Evolutionary conservation across 2,113 vertebrate genomes (phyloP), one percentile per base, ranked within the genome.

Genomic region (Eulemur rufifrons): DNA sequence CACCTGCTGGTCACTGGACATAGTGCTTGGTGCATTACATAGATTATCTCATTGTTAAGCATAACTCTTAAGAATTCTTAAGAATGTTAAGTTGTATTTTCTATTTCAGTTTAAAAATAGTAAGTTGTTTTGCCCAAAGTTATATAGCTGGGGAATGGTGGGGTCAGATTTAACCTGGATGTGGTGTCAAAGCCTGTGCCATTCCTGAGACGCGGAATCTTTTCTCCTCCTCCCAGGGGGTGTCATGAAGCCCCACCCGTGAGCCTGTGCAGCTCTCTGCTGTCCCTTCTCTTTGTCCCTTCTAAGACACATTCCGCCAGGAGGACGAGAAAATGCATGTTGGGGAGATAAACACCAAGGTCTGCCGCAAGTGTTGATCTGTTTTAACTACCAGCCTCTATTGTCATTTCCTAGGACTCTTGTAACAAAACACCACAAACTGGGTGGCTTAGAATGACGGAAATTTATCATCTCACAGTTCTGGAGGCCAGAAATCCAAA

Each of bases 1-100:
- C 76, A 92, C 32, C 68, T 86, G 86, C 73, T 95, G 59, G 73
- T 91, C 94, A 91, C 52, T 74, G 68, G 82, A 95, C 39, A 56
- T 21, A 8, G 14, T 25, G 18, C 81, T 93, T 37, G 18, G 34
- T 88, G 17, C 39, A 45, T 93, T 64, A n/a, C 74, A 47, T 45
- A 82, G 87, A 89, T 78, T 50, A 83, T 23, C 69, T 76, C 66
- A 32, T 56, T 59, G 8, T 47, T 85, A 23, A 69, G 89, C 39
- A 59, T 21, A 88, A 76, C 94, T 97, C 64, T 56, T 69, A 52
- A 59, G 63, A 56, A 87, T 85, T 81, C 42, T 45, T 82, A 34
- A 71, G 52, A 69, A 61, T 52, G 25, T 91, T 80, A 92, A 83
- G 7, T 59, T 86, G 29, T 32, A 42, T 93, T 81, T 94, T 8